phyloP scores from a whole-genome alignment of 1,140 invertebrate species.

The Eumeta japonica region DNA sequence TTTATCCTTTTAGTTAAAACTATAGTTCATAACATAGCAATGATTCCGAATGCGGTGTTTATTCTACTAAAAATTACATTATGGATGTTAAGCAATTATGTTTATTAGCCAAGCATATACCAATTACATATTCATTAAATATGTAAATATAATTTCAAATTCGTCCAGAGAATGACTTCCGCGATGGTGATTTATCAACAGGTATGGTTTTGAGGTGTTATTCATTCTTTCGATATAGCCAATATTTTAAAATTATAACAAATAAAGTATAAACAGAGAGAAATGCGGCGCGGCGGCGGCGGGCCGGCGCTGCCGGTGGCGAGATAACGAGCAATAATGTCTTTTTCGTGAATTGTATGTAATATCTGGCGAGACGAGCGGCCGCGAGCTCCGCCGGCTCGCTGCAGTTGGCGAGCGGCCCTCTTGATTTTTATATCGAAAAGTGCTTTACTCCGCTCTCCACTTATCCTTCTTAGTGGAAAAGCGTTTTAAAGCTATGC shows the following conservation, averaged over 20 bases:
- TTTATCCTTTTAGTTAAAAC: too few species aligned
- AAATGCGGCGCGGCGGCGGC: not conserved
- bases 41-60: too few species aligned
- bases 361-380: constrained; percentile 3
- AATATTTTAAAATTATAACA: not conserved
- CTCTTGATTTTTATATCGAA: constrained; percentile 3
- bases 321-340: constrained; percentile 7
- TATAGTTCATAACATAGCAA: too few species aligned
- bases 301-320: not conserved
- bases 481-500: not conserved
- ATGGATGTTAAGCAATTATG: too few species aligned
- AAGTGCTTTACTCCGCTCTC: constrained; percentile 2
- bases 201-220: too few species aligned
- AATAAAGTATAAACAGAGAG: constrained; percentile 1
- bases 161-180: too few species aligned
- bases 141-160: too few species aligned
- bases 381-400: not conserved
- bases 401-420: not conserved
- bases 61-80: too few species aligned
- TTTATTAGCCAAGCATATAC: too few species aligned
- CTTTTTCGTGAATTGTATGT: constrained; percentile 9
- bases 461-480: constrained; percentile 2
- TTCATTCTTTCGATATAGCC: too few species aligned
- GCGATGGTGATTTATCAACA: too few species aligned
- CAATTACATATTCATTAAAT: too few species aligned